A percentile compares a stretch with the other conserved stretches of the same genome.
Evolutionary conservation across 2,888 invertebrate species (phyloP).

Genomic region (Melanotus villosus): DNA sequence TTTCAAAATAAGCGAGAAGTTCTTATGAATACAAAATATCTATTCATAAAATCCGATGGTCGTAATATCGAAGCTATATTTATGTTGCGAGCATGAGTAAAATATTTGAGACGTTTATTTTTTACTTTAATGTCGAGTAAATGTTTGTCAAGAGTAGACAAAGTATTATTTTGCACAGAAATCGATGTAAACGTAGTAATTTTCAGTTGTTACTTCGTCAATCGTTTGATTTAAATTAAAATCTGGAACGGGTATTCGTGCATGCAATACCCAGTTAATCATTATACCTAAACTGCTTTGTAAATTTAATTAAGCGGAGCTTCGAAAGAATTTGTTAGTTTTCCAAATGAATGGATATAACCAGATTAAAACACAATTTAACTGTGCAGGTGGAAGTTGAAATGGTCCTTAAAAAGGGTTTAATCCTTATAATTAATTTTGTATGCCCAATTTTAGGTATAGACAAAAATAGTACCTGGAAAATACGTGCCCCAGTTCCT

Average conservation of each 20-base stretch:
- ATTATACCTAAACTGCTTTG: background rate
- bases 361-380: conserved; percentile 1
- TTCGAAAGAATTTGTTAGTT: background rate
- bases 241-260: background rate
- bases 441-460: background rate
- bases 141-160: too few species aligned
- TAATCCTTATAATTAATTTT: background rate
- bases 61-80: too few species aligned
- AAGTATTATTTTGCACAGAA: too few species aligned
- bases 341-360: background rate
- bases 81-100: too few species aligned
- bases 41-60: too few species aligned
- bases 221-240: background rate
- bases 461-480: background rate
- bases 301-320: background rate
- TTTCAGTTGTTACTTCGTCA: too few species aligned
- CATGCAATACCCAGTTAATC: background rate
- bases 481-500: background rate
- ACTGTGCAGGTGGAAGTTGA: background rate
- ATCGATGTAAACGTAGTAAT: too few species aligned
- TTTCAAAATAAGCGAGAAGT: too few species aligned
- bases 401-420: background rate
- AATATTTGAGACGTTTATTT: too few species aligned
- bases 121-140: too few species aligned
- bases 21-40: too few species aligned